Base-by-base conservation (phyloP, 1,140 invertebrate genomes). In the Diabrotica undecimpunctata region DNA sequence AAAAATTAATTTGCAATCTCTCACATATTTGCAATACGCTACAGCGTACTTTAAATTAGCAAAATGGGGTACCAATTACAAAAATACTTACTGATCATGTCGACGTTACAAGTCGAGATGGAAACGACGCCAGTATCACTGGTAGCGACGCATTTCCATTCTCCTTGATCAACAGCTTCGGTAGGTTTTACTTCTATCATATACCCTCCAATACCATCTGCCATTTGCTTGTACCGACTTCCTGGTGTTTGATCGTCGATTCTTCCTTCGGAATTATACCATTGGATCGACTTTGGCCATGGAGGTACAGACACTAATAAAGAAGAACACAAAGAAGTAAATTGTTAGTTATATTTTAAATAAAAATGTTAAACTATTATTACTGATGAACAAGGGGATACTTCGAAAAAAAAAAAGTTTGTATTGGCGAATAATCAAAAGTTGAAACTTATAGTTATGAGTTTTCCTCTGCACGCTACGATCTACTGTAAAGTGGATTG, bases 101-200 rank as follows among this genome's bases (percentile, higher is more conserved):
- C 81, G 25, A 94, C 84, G 62, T 82, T 82, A 76, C 88, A 89
- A 1, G 86, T 84, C 1, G 89, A 85, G 57, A 92, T 88, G 58
- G 90, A 87, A 60, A 88, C 86, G 46, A 86, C 83, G 57, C 90
- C 89, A n/a, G 87, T 84, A 1, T 82, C 72, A 73, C 86, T 91
- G 1, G 87, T 90, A 6, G 90, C 90, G 2, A 92, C 90, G 72
- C 90, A 92, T 78, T 93, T 93, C 93, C 93, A 96, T 73, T 93
- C 90, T 7, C 92, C 92, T 68, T 92, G 90, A 74, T 96, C 92
- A 61, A 82, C 82, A 51, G 87, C 88, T 79, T 94, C 90, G 0
- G 90, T 82, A 0, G 85, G 84, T 53, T 85, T 83, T 2, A 94
- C 83, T 77, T 91, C 87, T 11, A 94, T 77, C 68, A 87, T 86